Conservation (phyloP, 2,888 invertebrate genomes). For the Conops quadrifasciatus region DNA sequence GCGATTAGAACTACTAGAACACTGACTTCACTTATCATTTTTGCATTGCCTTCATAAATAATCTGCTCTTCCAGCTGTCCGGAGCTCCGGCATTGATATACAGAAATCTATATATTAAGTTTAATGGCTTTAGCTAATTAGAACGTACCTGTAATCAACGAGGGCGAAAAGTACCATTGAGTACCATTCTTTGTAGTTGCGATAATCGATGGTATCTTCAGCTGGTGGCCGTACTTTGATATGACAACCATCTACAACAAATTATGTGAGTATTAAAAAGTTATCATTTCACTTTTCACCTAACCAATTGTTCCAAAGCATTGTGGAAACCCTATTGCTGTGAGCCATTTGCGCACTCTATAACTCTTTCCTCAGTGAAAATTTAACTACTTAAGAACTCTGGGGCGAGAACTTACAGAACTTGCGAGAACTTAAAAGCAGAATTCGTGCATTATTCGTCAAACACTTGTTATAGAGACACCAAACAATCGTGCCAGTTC, state of each 20-base stretch:
- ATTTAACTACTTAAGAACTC: neutral
- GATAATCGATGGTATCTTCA: conserved; percentile 28
- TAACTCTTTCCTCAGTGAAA: conserved; percentile 4
- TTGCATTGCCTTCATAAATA: neutral
- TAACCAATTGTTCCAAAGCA: conserved; percentile 12
- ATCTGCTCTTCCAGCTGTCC: neutral
- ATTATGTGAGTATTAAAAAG: neutral
- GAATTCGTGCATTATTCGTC: neutral
- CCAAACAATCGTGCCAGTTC: conserved; percentile 2
- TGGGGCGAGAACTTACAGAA: neutral
- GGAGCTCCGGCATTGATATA: conserved; percentile 34
- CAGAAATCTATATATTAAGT: conserved; percentile 28
- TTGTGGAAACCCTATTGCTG: neutral
- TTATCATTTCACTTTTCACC: neutral
- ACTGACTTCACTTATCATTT: neutral
- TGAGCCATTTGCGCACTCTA: neutral
- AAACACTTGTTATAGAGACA: conserved; percentile 1
- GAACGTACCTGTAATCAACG: conserved; percentile 25
- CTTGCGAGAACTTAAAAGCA: neutral
- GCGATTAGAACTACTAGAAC: conserved; percentile 1
- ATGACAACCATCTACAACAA: conserved; percentile 30
- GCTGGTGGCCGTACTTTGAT: conserved; percentile 27
- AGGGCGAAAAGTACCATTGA: conserved; percentile 18
- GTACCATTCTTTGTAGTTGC: conserved; percentile 33
- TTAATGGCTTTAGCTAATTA: neutral